Evolutionary conservation across 2,797 vertebrate species (phyloP).

Genomic region (Denticeps clupeoides): DNA sequence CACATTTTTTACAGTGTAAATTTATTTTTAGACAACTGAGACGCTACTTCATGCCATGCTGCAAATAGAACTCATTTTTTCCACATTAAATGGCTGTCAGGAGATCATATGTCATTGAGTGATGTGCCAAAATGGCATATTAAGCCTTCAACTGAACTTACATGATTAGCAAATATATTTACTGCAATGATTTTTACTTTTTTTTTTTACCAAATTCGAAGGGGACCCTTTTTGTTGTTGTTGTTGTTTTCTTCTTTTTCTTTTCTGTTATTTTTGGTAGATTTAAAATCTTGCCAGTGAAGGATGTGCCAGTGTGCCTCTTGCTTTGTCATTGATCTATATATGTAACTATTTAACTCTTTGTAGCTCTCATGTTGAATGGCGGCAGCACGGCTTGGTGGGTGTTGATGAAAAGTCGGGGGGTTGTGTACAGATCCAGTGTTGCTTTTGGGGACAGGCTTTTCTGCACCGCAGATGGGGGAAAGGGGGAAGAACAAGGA

Average conservation of each 20-base stretch:
- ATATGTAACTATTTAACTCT: constrained; percentile 24
- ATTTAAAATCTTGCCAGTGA: neutral
- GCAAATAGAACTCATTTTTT: neutral
- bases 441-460: constrained; percentile 24
- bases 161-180: neutral
- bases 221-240: neutral
- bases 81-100: neutral
- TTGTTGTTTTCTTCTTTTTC: neutral
- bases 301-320: neutral
- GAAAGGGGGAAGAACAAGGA: neutral
- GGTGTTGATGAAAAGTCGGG: constrained; percentile 11
- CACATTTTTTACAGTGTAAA: too few species aligned
- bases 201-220: neutral
- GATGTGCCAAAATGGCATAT: constrained; percentile 3
- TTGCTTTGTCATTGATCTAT: constrained; percentile 6
- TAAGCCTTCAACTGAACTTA: neutral
- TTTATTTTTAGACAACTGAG: neutral
- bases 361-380: constrained; percentile 11
- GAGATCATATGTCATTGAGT: neutral
- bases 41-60: neutral
- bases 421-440: constrained; percentile 21
- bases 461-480: constrained; percentile 26
- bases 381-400: constrained; percentile 13
- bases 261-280: neutral
- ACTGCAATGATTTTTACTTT: neutral